Conservation (phyloP, 1,140 invertebrate species). For the Plutomurus gul region DNA sequence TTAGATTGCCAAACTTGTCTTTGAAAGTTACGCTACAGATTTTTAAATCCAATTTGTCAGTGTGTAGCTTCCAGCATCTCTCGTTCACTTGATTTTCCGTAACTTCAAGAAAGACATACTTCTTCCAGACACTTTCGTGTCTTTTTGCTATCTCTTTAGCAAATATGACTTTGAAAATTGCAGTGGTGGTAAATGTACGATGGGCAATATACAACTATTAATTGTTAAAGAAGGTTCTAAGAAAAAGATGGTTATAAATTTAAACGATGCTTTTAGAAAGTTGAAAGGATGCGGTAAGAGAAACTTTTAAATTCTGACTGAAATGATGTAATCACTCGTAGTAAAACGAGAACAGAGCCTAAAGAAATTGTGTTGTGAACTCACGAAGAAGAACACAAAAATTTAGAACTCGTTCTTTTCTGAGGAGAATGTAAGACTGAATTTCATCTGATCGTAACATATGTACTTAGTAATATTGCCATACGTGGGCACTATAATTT, state of each 20-base stretch:
- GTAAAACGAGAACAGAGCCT: not conserved
- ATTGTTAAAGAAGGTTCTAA: not conserved
- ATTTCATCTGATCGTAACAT: conserved; percentile 13
- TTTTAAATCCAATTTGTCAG: conserved; percentile 8
- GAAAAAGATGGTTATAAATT: not conserved
- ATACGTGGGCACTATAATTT: not conserved
- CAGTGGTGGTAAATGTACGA: too few relatives aligned
- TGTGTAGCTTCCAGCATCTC: not conserved
- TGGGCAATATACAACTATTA: not conserved
- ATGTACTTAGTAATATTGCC: not conserved
- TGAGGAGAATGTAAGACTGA: conserved; percentile 7
- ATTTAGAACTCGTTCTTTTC: not conserved
- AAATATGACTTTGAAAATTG: too few relatives aligned
- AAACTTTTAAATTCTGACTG: conserved; percentile 8
- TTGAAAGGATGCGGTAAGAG: not conserved
- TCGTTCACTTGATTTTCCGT: not conserved
- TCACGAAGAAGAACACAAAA: not conserved
- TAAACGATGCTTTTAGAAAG: not conserved
- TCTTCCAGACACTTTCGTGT: not conserved
- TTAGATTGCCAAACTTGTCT: not conserved
- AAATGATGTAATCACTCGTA: not conserved
- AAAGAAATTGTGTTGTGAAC: too few relatives aligned
- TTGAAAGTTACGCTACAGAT: not conserved
- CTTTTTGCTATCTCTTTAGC: too few relatives aligned
- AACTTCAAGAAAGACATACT: conserved; percentile 1